Base-by-base conservation (phyloP, 2,888 invertebrate species). In the Odontothrips loti region DNA sequence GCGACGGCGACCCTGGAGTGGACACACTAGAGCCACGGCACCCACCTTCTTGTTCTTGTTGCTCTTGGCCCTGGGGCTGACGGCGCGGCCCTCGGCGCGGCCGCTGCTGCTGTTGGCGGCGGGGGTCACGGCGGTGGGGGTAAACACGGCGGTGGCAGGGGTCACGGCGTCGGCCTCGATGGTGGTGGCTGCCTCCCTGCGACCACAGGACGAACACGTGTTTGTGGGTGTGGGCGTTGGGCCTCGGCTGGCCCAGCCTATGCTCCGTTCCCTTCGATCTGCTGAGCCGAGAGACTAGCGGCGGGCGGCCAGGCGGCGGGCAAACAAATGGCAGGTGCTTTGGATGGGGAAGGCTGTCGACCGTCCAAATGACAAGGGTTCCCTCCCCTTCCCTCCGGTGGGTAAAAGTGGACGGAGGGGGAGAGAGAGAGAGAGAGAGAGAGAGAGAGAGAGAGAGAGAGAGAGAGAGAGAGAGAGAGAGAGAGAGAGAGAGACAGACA, bases 31-130 rank as follows among this genome's bases (percentile, higher is more conserved):
- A n/a, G n/a, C n/a, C n/a, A n/a, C n/a, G n/a, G n/a, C 83, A 48
- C 82, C 79, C 84, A 84, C 85, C 51, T 83, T 85, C 82, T 84
- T 85, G 81, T 82, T 85, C 82, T 84, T 85, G 78, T 83, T 85
- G 80, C 83, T 84, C 78, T 80, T 83, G 79, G 80, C 83, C 47
- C 82, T 82, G 17, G 80, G 80, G 23, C 82, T 68, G n/a, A 82
- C 80, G 29, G 20, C 27, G 47, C 47, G 79, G 82, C 15, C 23
- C 23, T 15, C 34, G 80, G 43, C 9, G 80, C 17, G 15, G 80
- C 15, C 29, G 43, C 8, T 29, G 63, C 9, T 80, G 63, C 12
- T 29, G 47, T 4, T 29, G 75, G 80, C 20, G 68, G 51, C 15
- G 78, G 20, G 20, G 80, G 75, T 34, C 43, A 2, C 63, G 23